Evolutionary conservation across 2,797 vertebrate genomes (phyloP), one percentile per base, ranked within the genome.

Genomic region (Sebastiscus tertius): DNA sequence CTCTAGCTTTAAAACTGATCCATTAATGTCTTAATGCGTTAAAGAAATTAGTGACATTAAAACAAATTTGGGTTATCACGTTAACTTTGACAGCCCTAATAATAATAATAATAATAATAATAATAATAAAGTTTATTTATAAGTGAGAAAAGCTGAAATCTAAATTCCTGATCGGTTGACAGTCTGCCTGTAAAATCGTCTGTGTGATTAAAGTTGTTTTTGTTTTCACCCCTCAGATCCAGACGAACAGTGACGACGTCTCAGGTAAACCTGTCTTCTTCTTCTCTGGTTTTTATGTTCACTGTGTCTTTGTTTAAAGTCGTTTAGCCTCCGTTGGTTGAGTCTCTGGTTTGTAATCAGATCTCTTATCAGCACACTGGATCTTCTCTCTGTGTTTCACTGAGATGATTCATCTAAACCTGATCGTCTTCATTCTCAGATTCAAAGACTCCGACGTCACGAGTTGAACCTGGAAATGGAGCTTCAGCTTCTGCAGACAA

Each of bases 261-360:
- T 34, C 87, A 86, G 88, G 91, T 92, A 78, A 89, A 55, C 11
- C 6, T 1, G 7, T n/a, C 10, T 62, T n/a, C 59, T 33, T 33
- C 20, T 34, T 34, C 31, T 34, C 60, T 62, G 31, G 10, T 62
- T 62, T 62, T n/a, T 16, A 61, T 59, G 8, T 0, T 0, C 26
- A 59, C 26, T 18, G 42, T 46, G 14, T 46, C 42, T 16, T 46
- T 16, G 14, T 46, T 46, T 3, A 46, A 46, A 46, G 42, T 46
- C 14, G 6, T 46, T 46, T 46, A 46, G 39, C 39, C 39, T 42
- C 39, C 13, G 13, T 14, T 42, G 39, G 5, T 42, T 14, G 39
- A 42, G 39, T 42, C 39, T 54, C 54, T 26, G 3, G 5, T 60
- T 62, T 34, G n/a, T 8, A 61, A 39, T 33, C 2, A 60, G 18